Base-by-base conservation (phyloP, 2,113 vertebrate genomes). In the Stomatorhinus ivindoensis region DNA sequence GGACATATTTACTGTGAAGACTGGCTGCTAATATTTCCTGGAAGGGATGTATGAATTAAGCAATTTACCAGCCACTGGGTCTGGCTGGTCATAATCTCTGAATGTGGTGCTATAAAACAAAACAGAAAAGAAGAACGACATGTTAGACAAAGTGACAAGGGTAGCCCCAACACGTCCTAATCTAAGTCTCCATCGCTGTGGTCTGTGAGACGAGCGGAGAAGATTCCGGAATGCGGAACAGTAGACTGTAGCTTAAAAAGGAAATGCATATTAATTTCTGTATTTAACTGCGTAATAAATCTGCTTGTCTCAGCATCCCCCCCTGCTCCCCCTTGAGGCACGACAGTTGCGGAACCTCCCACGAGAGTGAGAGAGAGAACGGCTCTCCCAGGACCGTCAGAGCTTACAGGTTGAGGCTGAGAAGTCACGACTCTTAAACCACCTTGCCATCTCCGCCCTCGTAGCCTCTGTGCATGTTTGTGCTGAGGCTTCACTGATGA, bases 191-290 rank as follows among this genome's bases (percentile, higher is more conserved):
- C 61, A 69, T 69, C 61, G 27, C n/a, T 11, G n/a, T 27, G n/a
- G 27, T 69, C n/a, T 27, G 61, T 4, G n/a, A 31, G 61, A 31
- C 10, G 27, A 69, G 61, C 31, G 61, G 27, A 35, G 86, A 87
- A 58, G 27, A 87, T 19, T 31, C 48, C 7, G 5, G 50, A 21
- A 39, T 31, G 31, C 17, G 17, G 11, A 35, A 31, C 5, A 17
- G 27, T 5, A 53, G n/a, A 53, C 13, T 31, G 4, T 19, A 55
- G 15, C 48, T 53, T 13, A 87, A 87, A 87, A 87, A 17, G 86
- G 86, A 50, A 87, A 55, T 35, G n/a, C 11, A 87, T 58, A 87
- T 55, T 87, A 19, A 87, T 87, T 55, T 87, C 86, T 87, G 50
- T 39, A 31, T 53, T 21, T 87, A 11, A 55, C 27, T 17, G 50